Percentiles rank a stretch among this genome's conserved stretches.
phyloP scores from a whole-genome alignment of 2,888 invertebrate species.

The Hylaea fasciaria region DNA sequence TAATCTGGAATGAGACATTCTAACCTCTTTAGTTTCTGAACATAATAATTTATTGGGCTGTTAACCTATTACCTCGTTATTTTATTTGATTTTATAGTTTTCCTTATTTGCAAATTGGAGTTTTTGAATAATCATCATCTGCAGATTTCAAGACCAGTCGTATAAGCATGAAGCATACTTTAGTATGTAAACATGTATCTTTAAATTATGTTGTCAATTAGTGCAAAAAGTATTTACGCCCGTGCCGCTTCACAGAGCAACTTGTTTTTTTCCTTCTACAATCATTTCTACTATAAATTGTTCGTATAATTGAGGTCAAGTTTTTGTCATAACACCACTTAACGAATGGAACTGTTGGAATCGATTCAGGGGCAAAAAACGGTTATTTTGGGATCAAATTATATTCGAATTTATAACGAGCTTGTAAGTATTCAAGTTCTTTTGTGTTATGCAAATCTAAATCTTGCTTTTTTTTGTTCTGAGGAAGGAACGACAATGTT shows the following conservation, averaged over 20 bases:
- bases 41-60: too few species aligned
- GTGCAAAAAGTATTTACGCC: constrained; percentile 23
- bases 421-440: not conserved
- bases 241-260: constrained; percentile 16
- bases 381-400: constrained; percentile 20
- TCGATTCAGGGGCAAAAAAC: constrained; percentile 27
- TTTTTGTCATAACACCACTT: constrained; percentile 26
- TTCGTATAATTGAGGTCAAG: constrained; percentile 18
- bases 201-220: constrained; percentile 28
- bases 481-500: too few species aligned
- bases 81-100: too few species aligned
- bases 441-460: not conserved
- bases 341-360: constrained; percentile 24
- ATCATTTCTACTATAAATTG: constrained; percentile 24
- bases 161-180: not conserved
- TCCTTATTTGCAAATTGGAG: too few species aligned
- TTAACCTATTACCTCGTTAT: too few species aligned
- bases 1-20: too few species aligned
- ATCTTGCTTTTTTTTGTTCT: not conserved
- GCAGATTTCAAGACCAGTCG: not conserved
- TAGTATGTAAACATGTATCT: constrained; percentile 2
- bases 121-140: too few species aligned
- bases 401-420: constrained; percentile 13
- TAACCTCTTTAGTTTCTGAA: too few species aligned
- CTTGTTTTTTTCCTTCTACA: constrained; percentile 11